phyloP scores from a whole-genome alignment of 2,888 invertebrate species.

The Temnothorax ravouxi region DNA sequence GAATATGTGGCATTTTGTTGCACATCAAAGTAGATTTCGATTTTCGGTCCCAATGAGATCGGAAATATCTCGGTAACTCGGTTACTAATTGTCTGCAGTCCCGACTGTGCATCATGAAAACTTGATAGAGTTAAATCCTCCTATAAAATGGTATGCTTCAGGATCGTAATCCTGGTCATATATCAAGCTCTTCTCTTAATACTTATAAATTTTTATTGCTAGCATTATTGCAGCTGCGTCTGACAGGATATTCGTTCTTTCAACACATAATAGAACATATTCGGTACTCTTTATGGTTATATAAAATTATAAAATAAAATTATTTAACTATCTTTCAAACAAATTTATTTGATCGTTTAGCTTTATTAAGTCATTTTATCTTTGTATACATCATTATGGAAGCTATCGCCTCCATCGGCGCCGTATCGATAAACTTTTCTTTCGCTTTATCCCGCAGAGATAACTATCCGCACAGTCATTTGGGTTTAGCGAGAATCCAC shows the following conservation, averaged over 20 bases:
- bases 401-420: not conserved
- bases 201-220: not conserved
- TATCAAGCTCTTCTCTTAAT: not conserved
- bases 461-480: slow-evolving; percentile 3
- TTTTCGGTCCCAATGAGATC: not conserved
- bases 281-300: not conserved
- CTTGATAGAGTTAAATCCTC: not conserved
- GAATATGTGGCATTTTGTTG: not conserved
- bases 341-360: not conserved
- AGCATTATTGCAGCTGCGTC: not conserved
- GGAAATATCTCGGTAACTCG: not conserved
- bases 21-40: slow-evolving; percentile 6
- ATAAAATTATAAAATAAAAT: not conserved
- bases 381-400: not conserved
- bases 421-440: not conserved
- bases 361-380: slow-evolving; percentile 4
- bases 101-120: not conserved
- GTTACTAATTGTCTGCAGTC: slow-evolving; percentile 11
- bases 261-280: not conserved
- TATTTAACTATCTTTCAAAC: not conserved
- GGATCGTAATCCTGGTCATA: not conserved
- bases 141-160: not conserved
- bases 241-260: not conserved
- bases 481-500: not conserved
- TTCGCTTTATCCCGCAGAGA: not conserved